Conservation (phyloP, 2,888 invertebrate genomes). For the Tryphoninae sp. region DNA sequence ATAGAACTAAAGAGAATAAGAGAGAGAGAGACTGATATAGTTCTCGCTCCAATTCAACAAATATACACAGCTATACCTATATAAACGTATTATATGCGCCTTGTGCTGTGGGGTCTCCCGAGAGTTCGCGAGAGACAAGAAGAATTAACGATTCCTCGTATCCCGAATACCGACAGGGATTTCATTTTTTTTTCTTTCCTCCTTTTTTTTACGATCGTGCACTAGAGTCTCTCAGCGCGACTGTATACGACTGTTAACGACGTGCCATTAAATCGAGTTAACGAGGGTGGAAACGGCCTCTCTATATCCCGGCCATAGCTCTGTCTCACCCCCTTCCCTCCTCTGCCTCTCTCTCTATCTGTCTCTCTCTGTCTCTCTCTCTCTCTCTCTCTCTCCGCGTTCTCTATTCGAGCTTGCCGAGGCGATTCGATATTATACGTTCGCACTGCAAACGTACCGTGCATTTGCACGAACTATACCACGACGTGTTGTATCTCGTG, state of each 20-base stretch:
- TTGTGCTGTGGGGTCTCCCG: conserved; percentile 9
- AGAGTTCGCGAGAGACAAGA: conserved; percentile 60
- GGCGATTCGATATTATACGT: conserved; percentile 47
- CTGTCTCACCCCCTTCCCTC: neutral
- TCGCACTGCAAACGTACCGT: conserved; percentile 20
- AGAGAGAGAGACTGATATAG: neutral
- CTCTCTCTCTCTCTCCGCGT: conserved; percentile 34
- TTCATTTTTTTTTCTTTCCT: conserved; percentile 54
- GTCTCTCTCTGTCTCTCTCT: conserved; percentile 17
- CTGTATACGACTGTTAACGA: conserved; percentile 77
- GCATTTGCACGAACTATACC: conserved; percentile 29
- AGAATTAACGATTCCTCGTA: conserved; percentile 68
- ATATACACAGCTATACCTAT: neutral
- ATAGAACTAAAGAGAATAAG: neutral
- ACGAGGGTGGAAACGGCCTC: conserved; percentile 74
- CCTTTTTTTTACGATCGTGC: conserved; percentile 62
- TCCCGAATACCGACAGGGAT: conserved; percentile 62
- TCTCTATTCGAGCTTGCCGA: conserved; percentile 47
- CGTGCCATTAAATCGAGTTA: conserved; percentile 77
- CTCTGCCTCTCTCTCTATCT: conserved; percentile 1
- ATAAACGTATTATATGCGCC: neutral
- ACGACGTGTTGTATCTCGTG: conserved; percentile 12
- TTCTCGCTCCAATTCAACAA: conserved; percentile 33
- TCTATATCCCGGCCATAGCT: conserved; percentile 67
- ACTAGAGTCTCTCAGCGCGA: conserved; percentile 57